phyloP scores from a whole-genome alignment of 2,113 vertebrate genomes.

The Hemiscyllium ocellatum region DNA sequence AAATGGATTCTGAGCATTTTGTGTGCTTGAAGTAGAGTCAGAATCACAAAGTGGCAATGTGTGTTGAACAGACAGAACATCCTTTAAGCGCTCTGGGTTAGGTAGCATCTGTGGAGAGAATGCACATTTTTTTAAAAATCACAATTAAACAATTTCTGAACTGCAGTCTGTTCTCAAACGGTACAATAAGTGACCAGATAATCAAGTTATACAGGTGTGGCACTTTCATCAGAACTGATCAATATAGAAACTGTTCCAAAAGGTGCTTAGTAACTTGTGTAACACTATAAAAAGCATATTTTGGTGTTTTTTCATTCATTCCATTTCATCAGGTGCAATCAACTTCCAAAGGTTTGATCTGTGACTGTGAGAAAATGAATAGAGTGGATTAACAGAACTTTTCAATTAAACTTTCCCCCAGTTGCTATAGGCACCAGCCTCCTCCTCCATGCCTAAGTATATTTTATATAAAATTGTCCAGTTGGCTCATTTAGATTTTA shows the following conservation, averaged over 20 bases:
- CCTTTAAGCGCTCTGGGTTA: background rate
- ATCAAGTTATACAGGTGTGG: background rate
- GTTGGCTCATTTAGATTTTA: background rate
- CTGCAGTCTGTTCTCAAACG: background rate
- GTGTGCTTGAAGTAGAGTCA: background rate
- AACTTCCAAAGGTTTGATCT: background rate
- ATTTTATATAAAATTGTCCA: background rate
- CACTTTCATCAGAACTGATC: background rate
- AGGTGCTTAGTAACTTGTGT: background rate
- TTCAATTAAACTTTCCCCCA: background rate
- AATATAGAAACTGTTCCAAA: background rate
- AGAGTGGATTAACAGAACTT: background rate
- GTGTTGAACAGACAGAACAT: background rate
- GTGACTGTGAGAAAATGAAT: background rate
- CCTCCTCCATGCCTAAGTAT: background rate
- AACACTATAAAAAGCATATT: background rate
- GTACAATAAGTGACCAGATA: background rate
- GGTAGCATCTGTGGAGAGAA: background rate
- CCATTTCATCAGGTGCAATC: background rate
- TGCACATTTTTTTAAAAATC: background rate
- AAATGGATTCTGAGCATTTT: background rate
- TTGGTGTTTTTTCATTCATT: background rate
- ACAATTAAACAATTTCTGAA: background rate
- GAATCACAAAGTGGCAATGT: background rate
- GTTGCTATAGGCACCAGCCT: background rate